These are phyloP conservation scores for Nowickia ferox DNA, from an alignment of 2,888 invertebrate genomes.

Conservation along the genomic window DNA sequence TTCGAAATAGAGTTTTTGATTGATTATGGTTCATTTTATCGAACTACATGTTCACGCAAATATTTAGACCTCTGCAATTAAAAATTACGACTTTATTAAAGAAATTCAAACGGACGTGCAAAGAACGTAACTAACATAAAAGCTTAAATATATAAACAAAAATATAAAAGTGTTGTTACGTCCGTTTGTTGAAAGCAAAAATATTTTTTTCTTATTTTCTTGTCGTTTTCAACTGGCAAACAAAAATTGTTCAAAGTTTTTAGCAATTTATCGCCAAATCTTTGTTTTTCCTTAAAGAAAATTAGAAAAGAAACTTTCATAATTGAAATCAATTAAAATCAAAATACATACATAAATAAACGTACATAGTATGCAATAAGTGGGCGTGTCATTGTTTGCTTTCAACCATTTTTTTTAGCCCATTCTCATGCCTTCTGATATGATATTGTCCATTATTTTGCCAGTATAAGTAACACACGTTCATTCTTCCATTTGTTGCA, in stretches of 20 bases:
- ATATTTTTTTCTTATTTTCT: too few species aligned
- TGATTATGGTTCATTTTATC: too few species aligned
- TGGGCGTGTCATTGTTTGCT: slow-evolving; percentile 70
- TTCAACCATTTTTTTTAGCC: slow-evolving; percentile 21
- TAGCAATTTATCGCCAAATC: neutral
- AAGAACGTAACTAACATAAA: too few species aligned
- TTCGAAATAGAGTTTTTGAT: too few species aligned
- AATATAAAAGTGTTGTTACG: too few species aligned
- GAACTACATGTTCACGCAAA: too few species aligned
- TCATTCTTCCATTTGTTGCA: slow-evolving; percentile 31
- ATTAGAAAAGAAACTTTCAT: neutral
- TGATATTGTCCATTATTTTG: slow-evolving; percentile 50
- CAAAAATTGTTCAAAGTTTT: neutral
- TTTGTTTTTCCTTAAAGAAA: neutral
- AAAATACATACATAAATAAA: slow-evolving; percentile 3
- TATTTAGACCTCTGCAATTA: too few species aligned
- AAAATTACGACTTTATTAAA: too few species aligned
- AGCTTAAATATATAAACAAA: too few species aligned
- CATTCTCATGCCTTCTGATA: slow-evolving; percentile 48
- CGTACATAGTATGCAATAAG: slow-evolving; percentile 59
- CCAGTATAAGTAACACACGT: neutral
- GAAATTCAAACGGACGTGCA: too few species aligned
- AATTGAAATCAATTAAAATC: slow-evolving; percentile 29
- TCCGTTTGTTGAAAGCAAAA: too few species aligned
- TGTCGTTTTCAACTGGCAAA: too few species aligned